phyloP scores from a whole-genome alignment of 1,140 invertebrate genomes.

The Drosophila melanogaster region DNA sequence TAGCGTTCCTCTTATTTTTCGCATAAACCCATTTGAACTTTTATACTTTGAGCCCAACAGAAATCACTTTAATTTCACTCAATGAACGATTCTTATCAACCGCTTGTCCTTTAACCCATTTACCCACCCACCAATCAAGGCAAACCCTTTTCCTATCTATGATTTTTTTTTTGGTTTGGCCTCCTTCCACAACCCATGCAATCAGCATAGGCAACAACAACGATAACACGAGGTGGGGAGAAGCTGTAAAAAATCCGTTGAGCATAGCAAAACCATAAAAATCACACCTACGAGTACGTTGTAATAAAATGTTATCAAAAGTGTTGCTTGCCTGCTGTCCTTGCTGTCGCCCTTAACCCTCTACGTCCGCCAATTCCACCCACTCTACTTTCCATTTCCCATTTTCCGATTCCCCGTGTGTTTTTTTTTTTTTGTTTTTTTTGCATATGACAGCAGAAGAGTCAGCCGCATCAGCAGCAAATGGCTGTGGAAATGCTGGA shows the following conservation, averaged over 20 bases:
- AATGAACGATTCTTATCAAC: slow-evolving; percentile 47
- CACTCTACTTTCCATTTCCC: slow-evolving; percentile 33
- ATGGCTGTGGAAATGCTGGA: slow-evolving; percentile 52
- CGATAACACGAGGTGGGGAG: slow-evolving; percentile 4
- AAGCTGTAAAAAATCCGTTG: slow-evolving; percentile 70
- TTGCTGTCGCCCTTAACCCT: slow-evolving; percentile 44
- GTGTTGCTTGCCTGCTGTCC: slow-evolving; percentile 68
- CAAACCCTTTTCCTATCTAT: slow-evolving; percentile 17
- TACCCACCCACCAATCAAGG: slow-evolving; percentile 36
- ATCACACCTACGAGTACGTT: slow-evolving; percentile 82
- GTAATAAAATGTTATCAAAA: slow-evolving; percentile 84
- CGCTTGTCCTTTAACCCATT: slow-evolving; percentile 35
- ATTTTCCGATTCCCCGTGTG: slow-evolving; percentile 23
- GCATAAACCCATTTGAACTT: slow-evolving; percentile 13
- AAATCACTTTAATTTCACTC: slow-evolving; percentile 55
- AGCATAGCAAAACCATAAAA: slow-evolving; percentile 82
- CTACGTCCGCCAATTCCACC: slow-evolving; percentile 5
- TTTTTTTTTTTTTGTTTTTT: slow-evolving; percentile 46
- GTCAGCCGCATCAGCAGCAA: slow-evolving; percentile 28
- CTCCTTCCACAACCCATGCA: slow-evolving; percentile 36
- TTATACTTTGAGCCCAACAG: neutral
- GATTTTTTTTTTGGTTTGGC: neutral
- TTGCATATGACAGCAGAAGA: slow-evolving; percentile 77
- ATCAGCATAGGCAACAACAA: slow-evolving; percentile 77
- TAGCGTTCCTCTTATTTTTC: neutral